A percentile compares a stretch with the other conserved stretches of the same genome.
Evolutionary conservation across 2,888 invertebrate species (phyloP).

Genomic region (Ecdyonurus torrentis): DNA sequence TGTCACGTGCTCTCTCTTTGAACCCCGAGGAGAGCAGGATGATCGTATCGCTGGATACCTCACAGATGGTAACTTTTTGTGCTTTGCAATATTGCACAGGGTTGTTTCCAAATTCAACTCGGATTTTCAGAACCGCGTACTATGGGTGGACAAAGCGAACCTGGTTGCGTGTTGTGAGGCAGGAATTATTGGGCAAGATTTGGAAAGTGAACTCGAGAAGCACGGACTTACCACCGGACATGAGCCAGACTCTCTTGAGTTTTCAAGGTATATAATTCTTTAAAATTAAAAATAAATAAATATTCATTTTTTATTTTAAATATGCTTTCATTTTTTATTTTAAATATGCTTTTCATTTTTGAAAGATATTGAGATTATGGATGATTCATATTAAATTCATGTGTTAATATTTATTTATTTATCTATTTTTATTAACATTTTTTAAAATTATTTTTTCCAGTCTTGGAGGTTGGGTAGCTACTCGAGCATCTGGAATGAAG

Average conservation of each 20-base stretch:
- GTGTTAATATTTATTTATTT: too few relatives aligned
- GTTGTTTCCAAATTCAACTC: too few relatives aligned
- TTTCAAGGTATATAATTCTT: slow-evolving; percentile 22
- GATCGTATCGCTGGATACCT: slow-evolving; percentile 38
- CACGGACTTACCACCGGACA: slow-evolving; percentile 35
- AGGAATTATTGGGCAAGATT: slow-evolving; percentile 36
- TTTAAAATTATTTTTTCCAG: slow-evolving; percentile 9
- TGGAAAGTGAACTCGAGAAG: slow-evolving; percentile 29
- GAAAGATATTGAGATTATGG: too few relatives aligned
- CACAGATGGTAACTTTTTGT: slow-evolving; percentile 36
- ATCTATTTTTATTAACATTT: too few relatives aligned
- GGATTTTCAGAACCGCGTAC: slow-evolving; percentile 29
- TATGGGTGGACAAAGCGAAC: slow-evolving; percentile 39
- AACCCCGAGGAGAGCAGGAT: slow-evolving; percentile 32
- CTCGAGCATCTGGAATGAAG: slow-evolving; percentile 45
- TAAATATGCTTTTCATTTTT: too few relatives aligned
- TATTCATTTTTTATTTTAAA: too few relatives aligned
- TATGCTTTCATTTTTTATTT: too few relatives aligned
- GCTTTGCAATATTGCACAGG: too few relatives aligned
- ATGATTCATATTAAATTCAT: too few relatives aligned
- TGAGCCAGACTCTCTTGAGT: slow-evolving; percentile 43
- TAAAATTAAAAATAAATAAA: too few relatives aligned
- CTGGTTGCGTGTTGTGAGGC: slow-evolving; percentile 33
- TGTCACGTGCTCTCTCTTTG: slow-evolving; percentile 32
- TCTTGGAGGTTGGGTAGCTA: slow-evolving; percentile 40